Evolutionary conservation across 1,140 invertebrate species (phyloP), one percentile per base, ranked within the genome.

Genomic region (Chrysomallon squamiferum): DNA sequence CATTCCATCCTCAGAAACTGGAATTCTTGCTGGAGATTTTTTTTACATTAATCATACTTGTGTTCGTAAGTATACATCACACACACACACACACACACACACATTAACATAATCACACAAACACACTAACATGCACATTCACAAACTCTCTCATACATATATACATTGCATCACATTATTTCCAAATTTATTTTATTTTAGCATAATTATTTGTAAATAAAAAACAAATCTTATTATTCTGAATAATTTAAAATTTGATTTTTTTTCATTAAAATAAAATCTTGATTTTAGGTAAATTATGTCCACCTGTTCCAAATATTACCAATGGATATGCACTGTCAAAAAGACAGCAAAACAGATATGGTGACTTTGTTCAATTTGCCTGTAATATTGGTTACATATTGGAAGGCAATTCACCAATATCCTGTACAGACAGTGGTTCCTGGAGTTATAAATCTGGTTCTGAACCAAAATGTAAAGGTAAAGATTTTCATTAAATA

Each of bases 351-450:
- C 88, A 91, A 72, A 95, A 92, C 84, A 93, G 96, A 75, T 98
- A 94, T 83, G 94, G 94, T 0, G 95, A 97, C 83, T 85, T 93
- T 41, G 91, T 96, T 0, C 90, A 89, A 66, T 98, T 97, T 88
- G 93, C 95, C 79, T 98, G 96, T 84, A 90, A 96, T 75, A 97
- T 98, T 85, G 96, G 96, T 18, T 96, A 94, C 81, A 92, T 96
- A 4, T 91, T 97, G 88, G 89, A 91, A 70, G 96, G 96, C 52
- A 91, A 91, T 54, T 89, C 92, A 1, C 90, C 91, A 27, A 86
- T 98, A 4, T 86, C 93, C 38, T 98, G 96, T 84, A 93, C 93
- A 4, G 93, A 93, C 33, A 92, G 90, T 85, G 96, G 96, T 50
- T 88, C 88, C 35, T 98, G 96, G 96, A 94, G 94, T 57, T 95